phyloP scores from a whole-genome alignment of 2,113 vertebrate species.

The Fulmarus glacialis region DNA sequence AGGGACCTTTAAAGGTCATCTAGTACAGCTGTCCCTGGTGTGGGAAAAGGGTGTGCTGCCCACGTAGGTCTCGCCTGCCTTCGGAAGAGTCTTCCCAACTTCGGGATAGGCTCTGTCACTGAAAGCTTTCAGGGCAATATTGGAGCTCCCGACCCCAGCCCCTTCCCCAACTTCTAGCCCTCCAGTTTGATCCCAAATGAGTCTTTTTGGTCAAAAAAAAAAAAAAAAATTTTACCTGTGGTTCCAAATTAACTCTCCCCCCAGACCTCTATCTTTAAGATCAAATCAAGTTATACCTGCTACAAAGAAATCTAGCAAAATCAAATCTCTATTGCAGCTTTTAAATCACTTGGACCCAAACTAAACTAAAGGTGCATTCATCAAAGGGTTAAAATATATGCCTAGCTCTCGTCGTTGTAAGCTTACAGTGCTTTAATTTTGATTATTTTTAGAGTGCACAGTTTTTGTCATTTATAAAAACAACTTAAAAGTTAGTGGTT shows the following conservation, averaged over 20 bases:
- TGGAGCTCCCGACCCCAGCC: background rate
- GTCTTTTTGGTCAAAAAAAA: background rate
- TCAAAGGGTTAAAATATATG: background rate
- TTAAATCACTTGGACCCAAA: background rate
- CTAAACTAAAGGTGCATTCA: background rate
- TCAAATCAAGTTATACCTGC: background rate
- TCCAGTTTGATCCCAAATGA: background rate
- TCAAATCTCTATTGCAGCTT: background rate
- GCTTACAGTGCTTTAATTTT: background rate
- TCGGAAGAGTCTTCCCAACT: background rate
- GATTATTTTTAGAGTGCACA: background rate
- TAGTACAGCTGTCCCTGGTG: background rate
- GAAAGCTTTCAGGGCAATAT: background rate
- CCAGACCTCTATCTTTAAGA: background rate
- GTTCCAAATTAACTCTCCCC: background rate
- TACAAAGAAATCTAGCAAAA: background rate
- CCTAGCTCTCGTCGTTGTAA: background rate
- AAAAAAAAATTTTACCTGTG: background rate
- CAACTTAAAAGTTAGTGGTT: background rate
- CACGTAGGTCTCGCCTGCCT: rapidly evolving
- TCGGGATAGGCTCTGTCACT: background rate
- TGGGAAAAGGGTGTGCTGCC: background rate
- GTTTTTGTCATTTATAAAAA: background rate
- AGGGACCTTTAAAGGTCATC: background rate
- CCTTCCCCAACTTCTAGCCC: background rate